Percentiles rank a stretch among this genome's conserved stretches.
Conservation (phyloP, 1,140 invertebrate species). For the Armadillidium nasatum region DNA sequence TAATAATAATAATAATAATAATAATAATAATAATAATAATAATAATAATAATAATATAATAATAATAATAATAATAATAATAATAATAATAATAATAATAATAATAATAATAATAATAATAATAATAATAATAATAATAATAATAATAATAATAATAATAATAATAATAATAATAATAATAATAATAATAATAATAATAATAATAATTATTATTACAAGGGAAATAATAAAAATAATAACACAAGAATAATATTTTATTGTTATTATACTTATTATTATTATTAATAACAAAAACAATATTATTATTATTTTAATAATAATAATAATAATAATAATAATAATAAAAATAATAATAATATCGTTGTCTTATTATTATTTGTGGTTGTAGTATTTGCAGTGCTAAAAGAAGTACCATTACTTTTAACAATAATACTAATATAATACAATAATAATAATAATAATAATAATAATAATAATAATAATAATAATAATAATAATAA, state of each 20-base stretch:
- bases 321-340: slow-evolving; percentile 8
- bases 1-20: no score
- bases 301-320: no score
- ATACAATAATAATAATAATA: neutral
- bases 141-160: slow-evolving; percentile 1
- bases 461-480: slow-evolving; percentile 11
- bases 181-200: slow-evolving; percentile 16
- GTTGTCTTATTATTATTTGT: no score
- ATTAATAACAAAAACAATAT: no score
- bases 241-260: no score
- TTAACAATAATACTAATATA: no score
- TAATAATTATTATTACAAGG: neutral
- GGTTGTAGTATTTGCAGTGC: no score
- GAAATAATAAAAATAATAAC: neutral
- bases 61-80: neutral
- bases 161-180: slow-evolving; percentile 9
- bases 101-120: neutral
- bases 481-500: neutral
- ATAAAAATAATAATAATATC: slow-evolving; percentile 7
- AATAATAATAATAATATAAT: slow-evolving; percentile 4
- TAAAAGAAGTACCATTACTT: neutral
- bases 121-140: slow-evolving; percentile 12
- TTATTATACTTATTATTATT: no score
- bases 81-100: neutral
- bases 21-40: slow-evolving; percentile 2